Evolutionary conservation across 1,140 invertebrate genomes (phyloP).

Genomic region (Pantala flavescens): DNA sequence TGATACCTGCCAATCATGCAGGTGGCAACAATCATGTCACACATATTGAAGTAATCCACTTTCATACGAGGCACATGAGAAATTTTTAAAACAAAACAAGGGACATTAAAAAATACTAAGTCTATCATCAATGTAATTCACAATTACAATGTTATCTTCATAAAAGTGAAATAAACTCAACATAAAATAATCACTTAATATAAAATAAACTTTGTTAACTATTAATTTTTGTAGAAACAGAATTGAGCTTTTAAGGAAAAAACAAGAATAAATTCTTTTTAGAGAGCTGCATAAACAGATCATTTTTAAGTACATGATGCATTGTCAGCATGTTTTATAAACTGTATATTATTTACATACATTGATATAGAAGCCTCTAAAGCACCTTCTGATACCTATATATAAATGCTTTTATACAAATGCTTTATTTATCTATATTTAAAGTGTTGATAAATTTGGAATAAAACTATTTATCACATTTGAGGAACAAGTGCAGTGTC

Average conservation of each 20-base stretch:
- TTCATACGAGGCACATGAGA: constrained; percentile 1
- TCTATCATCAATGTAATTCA: not conserved
- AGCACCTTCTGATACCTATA: not conserved
- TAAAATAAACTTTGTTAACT: not conserved
- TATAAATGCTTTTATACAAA: constrained; percentile 5
- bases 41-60: not conserved
- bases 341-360: not conserved
- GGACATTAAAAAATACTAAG: not conserved
- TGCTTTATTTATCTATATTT: not conserved
- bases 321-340: not conserved
- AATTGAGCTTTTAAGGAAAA: not conserved
- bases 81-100: not conserved
- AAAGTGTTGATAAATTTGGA: not conserved
- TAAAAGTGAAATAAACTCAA: not conserved
- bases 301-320: not conserved
- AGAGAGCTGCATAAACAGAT: constrained; percentile 1
- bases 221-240: not conserved
- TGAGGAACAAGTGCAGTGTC: constrained; percentile 4
- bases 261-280: constrained; percentile 7
- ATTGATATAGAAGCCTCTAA: not conserved
- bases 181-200: not conserved
- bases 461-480: constrained; percentile 8
- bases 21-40: constrained; percentile 3
- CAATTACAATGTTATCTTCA: not conserved
- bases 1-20: not conserved